Evolutionary conservation across 2,113 vertebrate genomes (phyloP).

Genomic region (Grallaria varia): DNA sequence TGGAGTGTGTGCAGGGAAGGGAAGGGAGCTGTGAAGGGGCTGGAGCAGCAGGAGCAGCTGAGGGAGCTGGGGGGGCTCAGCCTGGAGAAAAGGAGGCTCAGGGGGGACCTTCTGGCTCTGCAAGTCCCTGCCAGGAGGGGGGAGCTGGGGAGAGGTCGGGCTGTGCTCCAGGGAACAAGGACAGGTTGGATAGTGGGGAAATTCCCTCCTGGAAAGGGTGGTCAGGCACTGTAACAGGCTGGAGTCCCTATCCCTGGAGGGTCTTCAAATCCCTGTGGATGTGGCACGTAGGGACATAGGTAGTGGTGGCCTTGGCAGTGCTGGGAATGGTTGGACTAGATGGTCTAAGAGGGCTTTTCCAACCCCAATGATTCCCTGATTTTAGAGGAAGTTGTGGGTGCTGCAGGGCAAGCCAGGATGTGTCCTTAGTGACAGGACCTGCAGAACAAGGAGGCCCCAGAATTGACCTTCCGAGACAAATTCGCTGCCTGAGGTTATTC

Average conservation of each 20-base stretch:
- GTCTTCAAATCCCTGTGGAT: rapidly evolving
- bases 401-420: neutral
- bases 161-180: neutral
- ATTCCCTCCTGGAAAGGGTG: rapidly evolving
- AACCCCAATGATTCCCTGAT: neutral
- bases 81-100: too few relatives aligned
- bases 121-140: neutral
- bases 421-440: neutral
- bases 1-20: neutral
- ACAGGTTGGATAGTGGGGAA: neutral
- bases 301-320: neutral
- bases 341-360: neutral
- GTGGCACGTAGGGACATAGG: neutral
- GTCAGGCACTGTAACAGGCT: rapidly evolving
- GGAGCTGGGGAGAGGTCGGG: neutral
- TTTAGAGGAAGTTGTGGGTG: neutral
- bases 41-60: too few relatives aligned
- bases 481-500: too few relatives aligned
- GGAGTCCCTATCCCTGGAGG: neutral
- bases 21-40: neutral
- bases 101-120: neutral
- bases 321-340: neutral
- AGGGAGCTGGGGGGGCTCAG: too few relatives aligned
- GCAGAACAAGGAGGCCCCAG: neutral
- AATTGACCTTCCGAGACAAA: neutral